phyloP scores from a whole-genome alignment of 2,888 invertebrate genomes.

The Noctua janthina region DNA sequence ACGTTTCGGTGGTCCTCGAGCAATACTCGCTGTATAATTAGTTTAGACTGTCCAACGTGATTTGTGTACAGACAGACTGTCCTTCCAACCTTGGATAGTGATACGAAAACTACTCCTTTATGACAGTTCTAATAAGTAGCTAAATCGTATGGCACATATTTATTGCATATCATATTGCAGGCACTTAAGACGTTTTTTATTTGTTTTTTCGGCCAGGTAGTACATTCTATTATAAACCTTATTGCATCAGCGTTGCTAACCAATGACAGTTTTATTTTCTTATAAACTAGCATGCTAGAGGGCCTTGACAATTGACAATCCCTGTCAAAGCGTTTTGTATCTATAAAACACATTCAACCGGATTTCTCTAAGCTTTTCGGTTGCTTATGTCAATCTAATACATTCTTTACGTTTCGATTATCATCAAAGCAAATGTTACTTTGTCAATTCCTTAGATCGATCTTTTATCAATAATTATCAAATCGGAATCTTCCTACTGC shows the following conservation, averaged over 20 bases:
- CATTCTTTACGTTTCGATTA: too few species aligned
- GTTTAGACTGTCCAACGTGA: constrained; percentile 66
- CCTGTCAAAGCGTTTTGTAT: neutral
- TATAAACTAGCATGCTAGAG: too few species aligned
- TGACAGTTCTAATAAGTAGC: neutral
- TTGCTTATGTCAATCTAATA: too few species aligned
- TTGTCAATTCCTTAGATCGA: too few species aligned
- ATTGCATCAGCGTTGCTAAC: neutral
- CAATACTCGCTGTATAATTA: constrained; percentile 66
- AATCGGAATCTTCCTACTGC: too few species aligned
- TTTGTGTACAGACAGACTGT: constrained; percentile 54
- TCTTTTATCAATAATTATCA: too few species aligned
- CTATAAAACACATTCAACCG: neutral
- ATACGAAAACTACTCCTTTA: neutral
- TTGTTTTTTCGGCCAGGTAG: neutral
- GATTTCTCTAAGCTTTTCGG: too few species aligned
- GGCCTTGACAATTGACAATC: too few species aligned
- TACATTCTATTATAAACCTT: neutral
- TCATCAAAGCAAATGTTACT: too few species aligned
- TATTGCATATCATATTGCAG: too few species aligned
- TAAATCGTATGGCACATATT: neutral
- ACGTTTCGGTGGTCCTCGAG: constrained; percentile 57
- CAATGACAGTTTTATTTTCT: neutral
- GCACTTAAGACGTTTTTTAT: neutral
- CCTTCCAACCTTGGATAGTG: constrained; percentile 11